Base-by-base conservation (phyloP, 2,113 vertebrate genomes). In the Terrapene triunguis region DNA sequence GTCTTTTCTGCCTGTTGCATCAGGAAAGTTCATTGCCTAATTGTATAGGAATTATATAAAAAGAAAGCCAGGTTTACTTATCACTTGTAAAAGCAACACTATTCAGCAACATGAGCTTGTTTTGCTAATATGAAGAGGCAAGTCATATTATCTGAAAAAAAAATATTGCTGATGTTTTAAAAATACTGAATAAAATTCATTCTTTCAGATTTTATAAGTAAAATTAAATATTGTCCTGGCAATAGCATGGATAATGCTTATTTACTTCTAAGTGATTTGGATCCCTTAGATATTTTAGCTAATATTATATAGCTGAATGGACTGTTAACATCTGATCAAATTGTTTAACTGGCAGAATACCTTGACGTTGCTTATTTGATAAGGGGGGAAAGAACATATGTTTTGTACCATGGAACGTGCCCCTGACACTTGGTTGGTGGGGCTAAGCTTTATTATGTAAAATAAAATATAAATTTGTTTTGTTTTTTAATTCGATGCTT, bases 191-290 rank as follows among this genome's bases (percentile, higher is more conserved):
- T 62, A 62, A 62, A 32, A 62, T 32, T 35, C 12, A 62, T 62
- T 62, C 59, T 62, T 62, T 62, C 29, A 35, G 32, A 65, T 65
- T 65, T 65, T 65, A 35, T 32, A 65, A 17, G 62, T 35, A 32
- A n/a, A n/a, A 65, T 35, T n/a, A 65, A 54, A 35, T 94, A 84
- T 81, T 91, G 42, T 24, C 82, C 80, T 7, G 87, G 47, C 79
- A 87, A 0, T 42, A 89, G 80, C 25, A 83, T 0, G 32, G 55
- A 72, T n/a, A 89, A 22, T 42, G 13, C 29, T 62, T 62, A 72
- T 3, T 16, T 90, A 90, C n/a, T 81, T 8, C 22, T 16, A 79
- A 32, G 16, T 10, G 27, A 6, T 92, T 35, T 38, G 5, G 25
- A 35, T 51, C 89, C 35, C 48, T 85, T 47, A 95, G 59, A 22